Evolutionary conservation across 2,113 vertebrate genomes (phyloP).

Genomic region (Chaetura pelagica): DNA sequence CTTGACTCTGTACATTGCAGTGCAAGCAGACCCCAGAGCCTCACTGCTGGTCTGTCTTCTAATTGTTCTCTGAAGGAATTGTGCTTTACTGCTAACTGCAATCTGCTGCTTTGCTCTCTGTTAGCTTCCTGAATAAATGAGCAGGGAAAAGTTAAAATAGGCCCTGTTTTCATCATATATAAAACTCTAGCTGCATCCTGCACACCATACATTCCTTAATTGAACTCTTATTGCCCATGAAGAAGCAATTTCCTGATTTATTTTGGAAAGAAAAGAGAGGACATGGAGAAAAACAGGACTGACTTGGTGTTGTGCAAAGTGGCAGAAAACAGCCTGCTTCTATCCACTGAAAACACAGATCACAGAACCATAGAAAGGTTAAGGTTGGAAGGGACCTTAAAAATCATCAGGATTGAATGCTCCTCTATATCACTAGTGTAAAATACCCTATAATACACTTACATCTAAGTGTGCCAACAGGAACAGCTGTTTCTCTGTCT

Average conservation of each 20-base stretch:
- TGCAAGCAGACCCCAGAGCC: background rate
- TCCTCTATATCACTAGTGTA: background rate
- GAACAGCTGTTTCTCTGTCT: slow-evolving; percentile 4
- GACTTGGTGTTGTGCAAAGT: background rate
- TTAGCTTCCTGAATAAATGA: background rate
- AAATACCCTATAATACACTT: background rate
- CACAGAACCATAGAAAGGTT: too few relatives aligned
- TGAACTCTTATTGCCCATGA: background rate
- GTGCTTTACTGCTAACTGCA: background rate
- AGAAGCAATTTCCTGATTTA: background rate
- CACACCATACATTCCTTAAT: background rate
- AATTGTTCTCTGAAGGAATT: background rate
- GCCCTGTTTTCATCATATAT: background rate
- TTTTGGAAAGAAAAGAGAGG: background rate
- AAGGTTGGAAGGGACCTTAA: too few relatives aligned
- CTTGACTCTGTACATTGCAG: background rate
- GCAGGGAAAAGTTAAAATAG: background rate
- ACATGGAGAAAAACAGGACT: background rate
- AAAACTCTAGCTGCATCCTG: background rate
- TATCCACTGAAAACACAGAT: background rate
- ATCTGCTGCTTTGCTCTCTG: background rate
- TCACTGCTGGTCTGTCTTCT: background rate
- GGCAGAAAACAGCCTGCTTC: background rate
- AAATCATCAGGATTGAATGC: background rate
- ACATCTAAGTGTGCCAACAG: background rate